phyloP scores from a whole-genome alignment of 2,888 invertebrate species.

The Danaus chrysippus region DNA sequence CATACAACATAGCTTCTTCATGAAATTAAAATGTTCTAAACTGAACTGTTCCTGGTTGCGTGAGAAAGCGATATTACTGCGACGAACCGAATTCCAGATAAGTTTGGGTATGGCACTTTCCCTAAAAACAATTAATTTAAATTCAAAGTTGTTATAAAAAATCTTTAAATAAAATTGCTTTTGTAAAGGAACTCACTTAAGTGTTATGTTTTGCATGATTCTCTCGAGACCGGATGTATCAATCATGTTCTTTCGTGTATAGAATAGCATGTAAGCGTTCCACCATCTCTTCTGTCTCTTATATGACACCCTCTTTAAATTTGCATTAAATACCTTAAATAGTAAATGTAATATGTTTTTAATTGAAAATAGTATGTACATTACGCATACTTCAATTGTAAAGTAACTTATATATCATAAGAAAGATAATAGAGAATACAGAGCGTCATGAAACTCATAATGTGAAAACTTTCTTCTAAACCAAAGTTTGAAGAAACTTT shows the following conservation, averaged over 20 bases:
- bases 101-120: slow-evolving; percentile 87
- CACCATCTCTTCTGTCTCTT: slow-evolving; percentile 98
- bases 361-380: no score
- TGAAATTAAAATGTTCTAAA: slow-evolving; percentile 96
- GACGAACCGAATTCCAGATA: slow-evolving; percentile 95
- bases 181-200: slow-evolving; percentile 58
- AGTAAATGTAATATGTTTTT: slow-evolving; percentile 15
- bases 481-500: no score
- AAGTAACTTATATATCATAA: no score
- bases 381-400: no score
- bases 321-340: slow-evolving; percentile 90
- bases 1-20: slow-evolving; percentile 87
- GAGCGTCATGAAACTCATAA: no score
- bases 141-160: background rate
- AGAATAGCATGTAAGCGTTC: slow-evolving; percentile 99
- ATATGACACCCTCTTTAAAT: slow-evolving; percentile 95
- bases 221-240: slow-evolving; percentile 61
- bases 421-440: no score
- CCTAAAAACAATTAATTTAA: slow-evolving; percentile 42
- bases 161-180: background rate
- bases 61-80: slow-evolving; percentile 96
- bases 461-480: no score
- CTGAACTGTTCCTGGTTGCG: slow-evolving; percentile 98
- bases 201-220: slow-evolving; percentile 60
- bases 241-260: slow-evolving; percentile 89